Evolutionary conservation across 2,888 invertebrate genomes (phyloP), one percentile per base, ranked within the genome.

Genomic region (Creontiades dilutus): DNA sequence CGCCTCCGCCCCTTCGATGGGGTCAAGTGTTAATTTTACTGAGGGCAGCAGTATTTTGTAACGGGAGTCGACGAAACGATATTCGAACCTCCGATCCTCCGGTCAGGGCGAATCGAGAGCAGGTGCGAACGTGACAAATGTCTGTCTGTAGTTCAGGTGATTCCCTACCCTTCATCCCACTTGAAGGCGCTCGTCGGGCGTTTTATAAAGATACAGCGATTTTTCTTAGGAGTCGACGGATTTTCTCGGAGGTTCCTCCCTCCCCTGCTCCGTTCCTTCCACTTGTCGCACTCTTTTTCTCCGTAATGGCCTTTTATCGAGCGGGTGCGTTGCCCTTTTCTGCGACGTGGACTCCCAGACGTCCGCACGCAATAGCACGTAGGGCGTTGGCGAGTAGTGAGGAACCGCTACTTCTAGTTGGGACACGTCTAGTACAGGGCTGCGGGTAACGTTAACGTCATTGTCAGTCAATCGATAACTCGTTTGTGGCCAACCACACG

Each of bases 291-390:
- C 14, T 52, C 14, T 52, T 16, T 52, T 52, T 11, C 52, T 52
- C 11, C 52, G 52, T 52, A 52, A 52, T 52, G 52, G 52, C 52
- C 52, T 52, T 52, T 52, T 52, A 52, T 52, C 61, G 61, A 12
- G 27, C 19, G 68, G 68, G 68, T 23, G 68, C 68, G 68, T 19
- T 68, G 68, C 23, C 68, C 68, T 68, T 68, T 68, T 68, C 68
- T 19, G 23, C 68, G 68, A 68, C 68, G 68, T 23, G 68, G 27
- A 19, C 19, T 19, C 27, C 19, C n/a, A 7, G n/a, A 1, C n/a
- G 14, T n/a, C 23, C 68, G 68, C 23, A 68, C 68, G 68, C 68
- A 68, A 68, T 23, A 23, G 19, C 68, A 68, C 68, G 68, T 68
- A 68, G 23, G 68, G 23, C 23, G 23, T 68, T 68, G 68, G 68